A percentile compares a stretch with the other conserved stretches of the same genome.
phyloP scores from a whole-genome alignment of 2,113 vertebrate genomes.

The Petrocephalus microphthalmus region DNA sequence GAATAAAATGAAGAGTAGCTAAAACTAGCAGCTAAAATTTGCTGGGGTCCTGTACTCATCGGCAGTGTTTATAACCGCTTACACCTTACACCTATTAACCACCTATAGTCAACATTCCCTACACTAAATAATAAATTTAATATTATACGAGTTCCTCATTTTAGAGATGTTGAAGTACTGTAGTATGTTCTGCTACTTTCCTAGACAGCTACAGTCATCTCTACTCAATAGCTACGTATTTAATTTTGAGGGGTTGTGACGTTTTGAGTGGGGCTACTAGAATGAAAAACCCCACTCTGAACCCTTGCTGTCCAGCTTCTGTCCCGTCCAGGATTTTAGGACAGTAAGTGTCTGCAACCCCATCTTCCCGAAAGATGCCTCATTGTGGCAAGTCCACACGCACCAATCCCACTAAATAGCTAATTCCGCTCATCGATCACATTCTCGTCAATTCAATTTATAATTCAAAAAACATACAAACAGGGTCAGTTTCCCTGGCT shows the following conservation, averaged over 20 bases:
- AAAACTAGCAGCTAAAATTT: not conserved
- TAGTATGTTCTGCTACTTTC: not conserved
- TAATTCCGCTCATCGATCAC: not conserved
- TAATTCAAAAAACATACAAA: constrained; percentile 8
- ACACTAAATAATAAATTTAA: not conserved
- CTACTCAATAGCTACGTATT: not conserved
- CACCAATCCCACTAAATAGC: constrained; percentile 4
- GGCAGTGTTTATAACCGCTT: not conserved
- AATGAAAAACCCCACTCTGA: not conserved
- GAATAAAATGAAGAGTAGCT: not conserved
- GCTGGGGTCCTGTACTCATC: not conserved
- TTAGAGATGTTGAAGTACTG: not conserved
- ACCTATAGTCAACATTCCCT: too few relatives aligned
- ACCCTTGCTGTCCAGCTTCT: not conserved
- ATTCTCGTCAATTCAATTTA: constrained; percentile 11
- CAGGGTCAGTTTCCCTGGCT: not conserved
- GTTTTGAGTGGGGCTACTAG: not conserved
- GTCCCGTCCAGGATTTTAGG: not conserved
- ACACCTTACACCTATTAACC: too few relatives aligned
- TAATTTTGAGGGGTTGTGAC: not conserved
- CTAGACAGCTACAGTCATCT: not conserved
- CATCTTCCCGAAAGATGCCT: not conserved
- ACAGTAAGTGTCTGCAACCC: not conserved
- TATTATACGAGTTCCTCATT: not conserved
- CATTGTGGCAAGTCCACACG: not conserved